Conservation (phyloP, 1,140 invertebrate genomes). For the Zaprionus kolodkinae region DNA sequence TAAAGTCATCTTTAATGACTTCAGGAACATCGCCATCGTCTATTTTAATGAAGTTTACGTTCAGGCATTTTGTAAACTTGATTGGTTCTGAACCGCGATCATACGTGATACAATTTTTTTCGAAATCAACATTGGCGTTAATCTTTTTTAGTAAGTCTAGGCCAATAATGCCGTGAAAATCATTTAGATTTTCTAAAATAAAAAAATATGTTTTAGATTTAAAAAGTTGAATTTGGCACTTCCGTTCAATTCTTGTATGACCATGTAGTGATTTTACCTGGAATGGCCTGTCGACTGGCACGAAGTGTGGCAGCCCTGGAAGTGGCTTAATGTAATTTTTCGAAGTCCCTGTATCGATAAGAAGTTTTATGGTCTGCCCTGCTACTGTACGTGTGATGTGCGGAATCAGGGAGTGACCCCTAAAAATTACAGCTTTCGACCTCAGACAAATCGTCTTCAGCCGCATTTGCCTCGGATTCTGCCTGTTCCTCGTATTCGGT, state of each 20-base stretch:
- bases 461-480: conserved; percentile 11
- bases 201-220: conserved; percentile 1
- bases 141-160: conserved; percentile 20
- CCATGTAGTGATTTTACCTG: conserved; percentile 13
- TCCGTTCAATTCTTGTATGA: neutral
- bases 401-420: conserved; percentile 12
- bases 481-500: neutral
- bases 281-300: conserved; percentile 1
- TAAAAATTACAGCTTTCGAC: neutral
- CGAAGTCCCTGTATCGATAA: conserved; percentile 14
- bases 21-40: conserved; percentile 4
- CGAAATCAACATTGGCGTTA: conserved; percentile 4
- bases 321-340: conserved; percentile 11
- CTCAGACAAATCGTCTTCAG: neutral
- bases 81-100: conserved; percentile 4
- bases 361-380: conserved; percentile 18
- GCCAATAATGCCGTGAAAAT: conserved; percentile 19
- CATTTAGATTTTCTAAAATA: conserved; percentile 2
- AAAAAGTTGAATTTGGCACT: neutral
- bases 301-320: conserved; percentile 4
- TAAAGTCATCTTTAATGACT: conserved; percentile 4
- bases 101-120: conserved; percentile 13
- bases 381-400: conserved; percentile 3
- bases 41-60: conserved; percentile 5
- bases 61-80: conserved; percentile 11